A percentile compares a stretch with the other conserved stretches of the same genome.
Evolutionary conservation across 2,797 vertebrate species (phyloP).

Genomic region (Stomatorhinus walkeri): DNA sequence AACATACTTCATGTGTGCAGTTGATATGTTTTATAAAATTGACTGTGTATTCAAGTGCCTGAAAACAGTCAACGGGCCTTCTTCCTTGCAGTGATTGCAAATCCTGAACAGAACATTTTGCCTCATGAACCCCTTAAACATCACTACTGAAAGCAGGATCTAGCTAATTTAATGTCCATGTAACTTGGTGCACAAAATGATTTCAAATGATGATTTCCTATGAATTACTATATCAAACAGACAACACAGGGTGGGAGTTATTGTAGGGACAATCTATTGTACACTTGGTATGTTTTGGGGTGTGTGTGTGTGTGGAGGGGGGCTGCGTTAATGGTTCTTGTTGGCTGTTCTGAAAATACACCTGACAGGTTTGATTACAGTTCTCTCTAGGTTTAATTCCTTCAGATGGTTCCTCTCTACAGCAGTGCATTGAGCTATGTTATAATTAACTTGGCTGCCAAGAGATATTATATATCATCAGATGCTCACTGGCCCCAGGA

Average conservation of each 20-base stretch:
- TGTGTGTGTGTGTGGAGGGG: background rate
- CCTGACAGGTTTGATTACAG: slow-evolving; percentile 76
- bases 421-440: slow-evolving; percentile 65
- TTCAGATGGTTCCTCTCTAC: slow-evolving; percentile 61
- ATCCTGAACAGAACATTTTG: background rate
- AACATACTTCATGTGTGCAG: background rate
- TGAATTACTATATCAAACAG: background rate
- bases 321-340: slow-evolving; percentile 39
- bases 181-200: background rate
- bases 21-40: background rate
- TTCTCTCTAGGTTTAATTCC: slow-evolving; percentile 52
- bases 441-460: slow-evolving; percentile 91
- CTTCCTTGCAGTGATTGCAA: background rate
- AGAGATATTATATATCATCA: slow-evolving; percentile 78
- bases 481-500: slow-evolving; percentile 63
- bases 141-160: background rate
- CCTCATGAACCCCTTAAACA: background rate
- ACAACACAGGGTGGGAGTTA: background rate
- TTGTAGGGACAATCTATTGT: background rate
- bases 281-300: background rate
- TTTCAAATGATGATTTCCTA: background rate
- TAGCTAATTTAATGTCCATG: background rate
- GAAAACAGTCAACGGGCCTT: background rate
- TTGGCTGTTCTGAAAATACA: slow-evolving; percentile 63
- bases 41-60: background rate